These are phyloP conservation scores for Torymus auratus DNA, from an alignment of 2,888 invertebrate species.

Conservation along the genomic window DNA sequence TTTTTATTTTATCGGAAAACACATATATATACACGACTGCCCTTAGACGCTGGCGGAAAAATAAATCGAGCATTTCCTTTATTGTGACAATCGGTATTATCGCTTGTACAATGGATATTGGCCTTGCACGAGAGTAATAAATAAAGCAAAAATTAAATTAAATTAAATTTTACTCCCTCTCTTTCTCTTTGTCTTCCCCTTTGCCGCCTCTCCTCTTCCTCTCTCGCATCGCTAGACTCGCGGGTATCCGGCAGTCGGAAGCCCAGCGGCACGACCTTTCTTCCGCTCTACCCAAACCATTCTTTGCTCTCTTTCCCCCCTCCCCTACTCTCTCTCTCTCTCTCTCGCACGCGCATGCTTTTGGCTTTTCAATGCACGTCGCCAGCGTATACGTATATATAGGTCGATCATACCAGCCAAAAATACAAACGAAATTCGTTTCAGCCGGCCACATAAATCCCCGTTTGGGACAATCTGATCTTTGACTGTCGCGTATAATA, in stretches of 20 bases:
- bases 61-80: no score
- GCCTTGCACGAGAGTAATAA: neutral
- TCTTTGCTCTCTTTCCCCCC: neutral
- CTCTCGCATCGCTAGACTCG: neutral
- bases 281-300: neutral
- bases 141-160: conserved; percentile 7
- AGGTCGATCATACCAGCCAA: neutral
- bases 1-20: no score
- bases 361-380: no score
- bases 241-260: conserved; percentile 17
- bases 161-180: neutral
- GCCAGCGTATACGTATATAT: no score
- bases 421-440: conserved; percentile 27
- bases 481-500: conserved; percentile 15
- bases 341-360: no score
- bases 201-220: neutral
- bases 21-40: no score
- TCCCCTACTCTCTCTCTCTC: no score
- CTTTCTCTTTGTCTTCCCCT: no score
- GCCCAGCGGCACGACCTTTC: neutral
- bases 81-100: no score
- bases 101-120: neutral
- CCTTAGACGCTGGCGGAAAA: no score
- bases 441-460: conserved; percentile 11
- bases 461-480: conserved; percentile 29